Percentiles rank a stretch among this genome's conserved stretches.
phyloP scores from a whole-genome alignment of 2,888 invertebrate genomes.

The Norana najaformis region DNA sequence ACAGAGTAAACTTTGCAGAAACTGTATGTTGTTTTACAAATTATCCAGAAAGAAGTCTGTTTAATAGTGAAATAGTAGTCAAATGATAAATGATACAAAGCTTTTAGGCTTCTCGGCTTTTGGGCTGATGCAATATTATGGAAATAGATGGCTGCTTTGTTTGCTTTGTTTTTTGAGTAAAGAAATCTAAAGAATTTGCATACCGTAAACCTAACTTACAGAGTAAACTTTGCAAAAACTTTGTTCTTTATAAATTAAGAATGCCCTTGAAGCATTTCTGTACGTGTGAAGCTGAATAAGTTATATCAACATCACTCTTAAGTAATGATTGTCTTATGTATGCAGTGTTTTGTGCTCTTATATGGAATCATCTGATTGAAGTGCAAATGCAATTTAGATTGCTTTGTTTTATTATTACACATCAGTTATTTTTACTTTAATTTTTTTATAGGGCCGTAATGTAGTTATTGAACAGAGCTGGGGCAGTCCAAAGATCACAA shows the following conservation, averaged over 20 bases:
- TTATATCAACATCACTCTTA: neutral
- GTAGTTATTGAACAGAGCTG: constrained; percentile 98
- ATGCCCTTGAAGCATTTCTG: neutral
- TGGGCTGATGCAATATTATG: neutral
- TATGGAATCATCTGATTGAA: neutral
- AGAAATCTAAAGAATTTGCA: too few relatives aligned
- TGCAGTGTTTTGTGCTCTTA: neutral
- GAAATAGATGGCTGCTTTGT: neutral
- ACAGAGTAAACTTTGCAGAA: too few relatives aligned
- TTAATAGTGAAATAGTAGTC: neutral
- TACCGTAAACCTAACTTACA: too few relatives aligned
- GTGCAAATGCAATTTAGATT: neutral
- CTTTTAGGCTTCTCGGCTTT: neutral
- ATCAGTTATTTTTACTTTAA: neutral
- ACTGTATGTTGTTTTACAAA: too few relatives aligned
- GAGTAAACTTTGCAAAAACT: too few relatives aligned
- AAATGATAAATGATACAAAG: neutral
- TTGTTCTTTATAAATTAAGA: too few relatives aligned
- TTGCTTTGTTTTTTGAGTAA: too few relatives aligned
- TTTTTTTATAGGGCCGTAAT: constrained; percentile 77
- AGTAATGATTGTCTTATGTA: neutral
- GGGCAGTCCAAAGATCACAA: constrained; percentile 99
- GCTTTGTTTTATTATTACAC: neutral
- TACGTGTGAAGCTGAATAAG: neutral
- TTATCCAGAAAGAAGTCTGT: too few relatives aligned